Conservation (phyloP, 2,113 vertebrate genomes). For the Opisthocomus hoazin region DNA sequence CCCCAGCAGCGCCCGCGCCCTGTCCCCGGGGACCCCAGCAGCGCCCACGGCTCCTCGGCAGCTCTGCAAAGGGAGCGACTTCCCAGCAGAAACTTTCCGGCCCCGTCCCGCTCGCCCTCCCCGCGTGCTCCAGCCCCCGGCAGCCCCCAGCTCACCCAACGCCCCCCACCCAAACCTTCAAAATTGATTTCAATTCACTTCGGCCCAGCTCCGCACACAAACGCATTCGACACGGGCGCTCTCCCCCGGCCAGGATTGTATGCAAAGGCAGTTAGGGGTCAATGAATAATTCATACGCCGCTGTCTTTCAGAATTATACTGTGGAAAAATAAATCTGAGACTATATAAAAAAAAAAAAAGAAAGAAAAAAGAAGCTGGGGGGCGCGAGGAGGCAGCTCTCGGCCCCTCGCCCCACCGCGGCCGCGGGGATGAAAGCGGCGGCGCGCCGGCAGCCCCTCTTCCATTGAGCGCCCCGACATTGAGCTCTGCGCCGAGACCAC, state of each 20-base stretch:
- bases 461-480: conserved; percentile 16
- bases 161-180: not conserved
- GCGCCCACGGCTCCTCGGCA: not conserved
- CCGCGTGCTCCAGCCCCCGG: not conserved
- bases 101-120: not conserved
- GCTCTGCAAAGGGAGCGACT: not conserved
- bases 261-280: conserved; percentile 66
- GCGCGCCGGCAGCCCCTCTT: not conserved
- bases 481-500: conserved; percentile 15
- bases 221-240: conserved; percentile 63
- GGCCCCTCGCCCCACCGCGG: not conserved
- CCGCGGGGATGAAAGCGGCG: conserved; percentile 5
- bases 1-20: not conserved
- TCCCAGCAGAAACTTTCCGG: not conserved
- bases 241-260: conserved; percentile 60
- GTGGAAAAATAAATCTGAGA: conserved; percentile 74
- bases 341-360: conserved; percentile 24
- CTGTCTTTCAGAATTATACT: conserved; percentile 78
- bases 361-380: not conserved
- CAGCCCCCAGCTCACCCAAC: not conserved
- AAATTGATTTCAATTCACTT: conserved; percentile 23
- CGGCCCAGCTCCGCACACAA: conserved; percentile 33
- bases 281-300: conserved; percentile 75
- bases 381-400: not conserved
- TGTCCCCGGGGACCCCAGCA: not conserved